Base-by-base conservation (phyloP, 2,888 invertebrate genomes). In the Melanotus villosus region DNA sequence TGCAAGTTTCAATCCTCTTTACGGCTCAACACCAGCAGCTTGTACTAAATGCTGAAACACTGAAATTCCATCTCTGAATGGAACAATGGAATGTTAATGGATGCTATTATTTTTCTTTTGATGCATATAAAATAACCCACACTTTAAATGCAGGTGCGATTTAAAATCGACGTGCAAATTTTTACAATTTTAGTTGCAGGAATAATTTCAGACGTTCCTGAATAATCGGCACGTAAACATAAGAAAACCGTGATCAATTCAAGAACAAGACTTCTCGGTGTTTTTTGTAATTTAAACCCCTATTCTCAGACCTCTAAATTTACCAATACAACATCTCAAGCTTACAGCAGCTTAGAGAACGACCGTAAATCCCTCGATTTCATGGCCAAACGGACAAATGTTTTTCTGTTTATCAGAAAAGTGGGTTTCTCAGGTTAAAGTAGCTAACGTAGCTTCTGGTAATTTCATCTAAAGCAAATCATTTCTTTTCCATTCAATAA, bases 1-100 rank as follows among this genome's bases (percentile, higher is more conserved):
- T 60, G 60, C 45, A 60, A 41, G 43, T 45, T 47, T 43, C 60
- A 60, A 45, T 60, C 60, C 60, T 30, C 60, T 60, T 60, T 60
- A 47, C 21, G 26, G 45, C 45, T 60, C 60, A 45, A 34, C 47
- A 45, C 59, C 45, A 26, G 32, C 34, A 41, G 45, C 45, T 59
- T 59, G 59, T 34, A 59, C 19, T 45, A 45, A 59, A 59, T 41
- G 30, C 30, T 45, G 43, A 45, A 59, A 59, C 59, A 59, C 19
- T 34, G 45, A 32, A 59, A 26, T 59, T 59, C 59, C 59, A 59
- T 59, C 45, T 45, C 18, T 32, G 32, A 45, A 45, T 34, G 30
- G 26, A 59, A 45, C 32, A 45, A 45, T 45, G 30, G 14, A n/a
- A 18, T 12, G 52, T 19, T 59, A 59, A 59, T 59, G 59, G 59